Conservation (phyloP, 2,113 vertebrate genomes). For the Sporophila hypoxantha region DNA sequence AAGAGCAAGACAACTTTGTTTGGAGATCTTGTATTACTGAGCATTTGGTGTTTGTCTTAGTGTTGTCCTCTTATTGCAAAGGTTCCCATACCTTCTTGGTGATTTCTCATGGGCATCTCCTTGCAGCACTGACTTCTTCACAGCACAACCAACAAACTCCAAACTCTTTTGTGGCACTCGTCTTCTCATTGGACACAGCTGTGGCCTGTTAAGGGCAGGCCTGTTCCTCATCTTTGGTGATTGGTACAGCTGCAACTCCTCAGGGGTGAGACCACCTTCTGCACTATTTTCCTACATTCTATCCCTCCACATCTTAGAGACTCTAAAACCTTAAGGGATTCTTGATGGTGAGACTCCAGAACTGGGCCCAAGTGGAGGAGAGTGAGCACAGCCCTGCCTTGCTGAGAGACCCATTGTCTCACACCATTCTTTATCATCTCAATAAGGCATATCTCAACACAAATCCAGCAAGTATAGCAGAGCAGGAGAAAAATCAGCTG, state of each 20-base stretch:
- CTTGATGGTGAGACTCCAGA: background rate
- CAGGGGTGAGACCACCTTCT: too few species aligned
- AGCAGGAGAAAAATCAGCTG: background rate
- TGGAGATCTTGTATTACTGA: background rate
- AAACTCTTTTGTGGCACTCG: too few species aligned
- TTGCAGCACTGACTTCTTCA: too few species aligned
- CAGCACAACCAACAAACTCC: too few species aligned
- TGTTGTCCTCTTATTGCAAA: too few species aligned
- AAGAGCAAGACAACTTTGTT: background rate
- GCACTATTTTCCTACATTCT: too few species aligned
- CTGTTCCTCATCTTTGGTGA: too few species aligned
- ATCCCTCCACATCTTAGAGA: background rate
- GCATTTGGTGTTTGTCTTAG: background rate
- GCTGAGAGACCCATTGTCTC: background rate
- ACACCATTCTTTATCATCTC: fast-evolving
- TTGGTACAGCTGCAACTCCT: too few species aligned
- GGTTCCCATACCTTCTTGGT: too few species aligned
- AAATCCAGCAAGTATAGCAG: background rate
- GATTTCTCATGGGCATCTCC: too few species aligned
- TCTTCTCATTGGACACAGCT: too few species aligned
- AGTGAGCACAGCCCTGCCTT: background rate
- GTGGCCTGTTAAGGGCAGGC: too few species aligned
- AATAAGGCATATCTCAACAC: background rate
- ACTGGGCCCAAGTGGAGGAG: background rate
- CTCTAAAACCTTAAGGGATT: background rate